These are phyloP conservation scores for Hyphantria cunea DNA, from an alignment of 1,140 invertebrate species.

Conservation along the genomic window DNA sequence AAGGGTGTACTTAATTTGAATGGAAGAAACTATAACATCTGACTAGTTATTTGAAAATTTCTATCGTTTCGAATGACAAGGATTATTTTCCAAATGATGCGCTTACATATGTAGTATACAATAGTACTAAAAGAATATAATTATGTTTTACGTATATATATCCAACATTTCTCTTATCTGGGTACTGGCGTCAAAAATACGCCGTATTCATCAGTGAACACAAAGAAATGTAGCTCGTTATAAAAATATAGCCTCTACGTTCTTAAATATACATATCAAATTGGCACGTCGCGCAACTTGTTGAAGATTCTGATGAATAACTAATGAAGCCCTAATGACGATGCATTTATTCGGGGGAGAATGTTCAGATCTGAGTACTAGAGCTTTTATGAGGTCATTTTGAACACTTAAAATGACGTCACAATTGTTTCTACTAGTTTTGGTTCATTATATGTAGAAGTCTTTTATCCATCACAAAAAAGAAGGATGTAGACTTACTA, in stretches of 20 bases:
- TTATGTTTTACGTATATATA: too few relatives aligned
- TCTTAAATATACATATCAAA: not conserved
- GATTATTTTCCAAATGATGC: too few relatives aligned
- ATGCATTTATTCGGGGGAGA: constrained; percentile 1
- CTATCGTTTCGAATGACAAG: too few relatives aligned
- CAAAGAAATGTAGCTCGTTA: constrained; percentile 1
- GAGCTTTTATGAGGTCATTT: not conserved
- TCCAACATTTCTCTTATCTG: not conserved
- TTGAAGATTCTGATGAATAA: constrained; percentile 1
- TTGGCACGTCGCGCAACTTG: not conserved
- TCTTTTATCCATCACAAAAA: too few relatives aligned
- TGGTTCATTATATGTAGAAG: too few relatives aligned
- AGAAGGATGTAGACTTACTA: too few relatives aligned
- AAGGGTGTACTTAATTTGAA: too few relatives aligned
- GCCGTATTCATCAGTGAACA: not conserved
- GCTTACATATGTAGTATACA: too few relatives aligned
- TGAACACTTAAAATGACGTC: not conserved
- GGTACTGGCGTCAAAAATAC: not conserved
- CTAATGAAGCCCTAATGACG: not conserved
- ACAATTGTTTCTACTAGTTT: too few relatives aligned
- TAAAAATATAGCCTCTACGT: not conserved
- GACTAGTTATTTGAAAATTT: too few relatives aligned
- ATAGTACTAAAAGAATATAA: too few relatives aligned
- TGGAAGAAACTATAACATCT: too few relatives aligned
- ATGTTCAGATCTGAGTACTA: constrained; percentile 1